Evolutionary conservation across 1,140 invertebrate species (phyloP).

Genomic region (Ditylenchus dipsaci): DNA sequence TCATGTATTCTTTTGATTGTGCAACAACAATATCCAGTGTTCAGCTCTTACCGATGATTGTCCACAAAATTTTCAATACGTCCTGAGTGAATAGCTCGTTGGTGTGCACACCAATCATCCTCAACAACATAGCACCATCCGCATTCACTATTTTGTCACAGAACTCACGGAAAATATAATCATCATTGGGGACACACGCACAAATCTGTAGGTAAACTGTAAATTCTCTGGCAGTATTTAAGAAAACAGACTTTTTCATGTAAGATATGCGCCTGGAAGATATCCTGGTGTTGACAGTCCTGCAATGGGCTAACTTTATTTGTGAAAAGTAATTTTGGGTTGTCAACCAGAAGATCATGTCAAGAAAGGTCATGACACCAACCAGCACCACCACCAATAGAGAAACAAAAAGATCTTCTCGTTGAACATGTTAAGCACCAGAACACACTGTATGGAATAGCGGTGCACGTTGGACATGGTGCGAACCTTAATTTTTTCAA

Average conservation of each 20-base stretch:
- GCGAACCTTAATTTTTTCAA: constrained; percentile 44
- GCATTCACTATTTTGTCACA: constrained; percentile 32
- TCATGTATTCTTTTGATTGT: too few relatives aligned
- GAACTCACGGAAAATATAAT: constrained; percentile 30
- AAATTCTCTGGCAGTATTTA: not conserved
- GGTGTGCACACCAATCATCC: constrained; percentile 36
- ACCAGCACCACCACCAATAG: constrained; percentile 59
- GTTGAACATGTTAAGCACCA: constrained; percentile 51
- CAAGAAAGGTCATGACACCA: constrained; percentile 2
- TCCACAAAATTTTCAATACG: constrained; percentile 35
- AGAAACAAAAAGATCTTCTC: constrained; percentile 59
- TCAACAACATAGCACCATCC: constrained; percentile 33
- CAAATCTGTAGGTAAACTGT: not conserved
- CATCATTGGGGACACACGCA: constrained; percentile 5
- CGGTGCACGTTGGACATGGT: constrained; percentile 57
- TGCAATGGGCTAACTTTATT: not conserved
- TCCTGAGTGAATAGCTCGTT: constrained; percentile 44
- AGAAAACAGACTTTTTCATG: not conserved
- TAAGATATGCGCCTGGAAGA: not conserved
- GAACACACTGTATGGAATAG: constrained; percentile 58
- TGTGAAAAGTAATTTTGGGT: not conserved
- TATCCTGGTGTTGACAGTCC: not conserved
- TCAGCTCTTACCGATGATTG: not conserved
- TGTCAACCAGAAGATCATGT: not conserved
- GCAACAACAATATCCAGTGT: too few relatives aligned